A percentile compares a stretch with the other conserved stretches of the same genome.
Evolutionary conservation across 1,140 invertebrate genomes (phyloP).

Genomic region (Aphelenchoides fujianensis): DNA sequence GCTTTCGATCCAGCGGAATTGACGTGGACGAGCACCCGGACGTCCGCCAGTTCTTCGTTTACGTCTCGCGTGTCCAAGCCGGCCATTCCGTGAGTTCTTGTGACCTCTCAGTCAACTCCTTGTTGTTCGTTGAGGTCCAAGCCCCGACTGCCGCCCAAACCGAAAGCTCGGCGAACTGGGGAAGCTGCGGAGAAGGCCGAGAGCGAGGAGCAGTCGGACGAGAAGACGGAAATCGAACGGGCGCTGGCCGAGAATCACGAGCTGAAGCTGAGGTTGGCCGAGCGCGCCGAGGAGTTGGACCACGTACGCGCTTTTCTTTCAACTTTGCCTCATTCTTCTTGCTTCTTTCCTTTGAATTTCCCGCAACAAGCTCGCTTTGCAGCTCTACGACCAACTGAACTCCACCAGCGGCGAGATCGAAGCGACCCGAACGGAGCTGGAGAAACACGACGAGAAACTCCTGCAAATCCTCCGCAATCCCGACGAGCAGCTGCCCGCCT

Average conservation of each 20-base stretch:
- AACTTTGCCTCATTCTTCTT: no score
- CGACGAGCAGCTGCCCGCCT: neutral
- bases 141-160: slow-evolving; percentile 1
- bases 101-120: no score
- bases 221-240: neutral
- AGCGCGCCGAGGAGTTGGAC: neutral
- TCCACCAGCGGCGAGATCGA: neutral
- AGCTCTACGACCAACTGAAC: neutral
- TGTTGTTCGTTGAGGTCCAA: neutral
- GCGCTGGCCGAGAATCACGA: neutral
- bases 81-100: neutral
- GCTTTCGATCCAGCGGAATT: neutral
- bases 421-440: neutral
- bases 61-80: neutral
- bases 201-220: neutral
- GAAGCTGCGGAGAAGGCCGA: neutral
- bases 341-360: no score
- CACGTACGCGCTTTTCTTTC: no score
- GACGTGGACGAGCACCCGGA: neutral
- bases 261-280: neutral
- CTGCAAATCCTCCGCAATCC: slow-evolving; percentile 2
- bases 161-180: neutral
- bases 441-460: slow-evolving; percentile 6
- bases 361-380: slow-evolving; percentile 1
- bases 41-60: neutral